A percentile compares a stretch with the other conserved stretches of the same genome.
Conservation (phyloP, 1,140 invertebrate species). For the Pseudomyrmex dendroicus region DNA sequence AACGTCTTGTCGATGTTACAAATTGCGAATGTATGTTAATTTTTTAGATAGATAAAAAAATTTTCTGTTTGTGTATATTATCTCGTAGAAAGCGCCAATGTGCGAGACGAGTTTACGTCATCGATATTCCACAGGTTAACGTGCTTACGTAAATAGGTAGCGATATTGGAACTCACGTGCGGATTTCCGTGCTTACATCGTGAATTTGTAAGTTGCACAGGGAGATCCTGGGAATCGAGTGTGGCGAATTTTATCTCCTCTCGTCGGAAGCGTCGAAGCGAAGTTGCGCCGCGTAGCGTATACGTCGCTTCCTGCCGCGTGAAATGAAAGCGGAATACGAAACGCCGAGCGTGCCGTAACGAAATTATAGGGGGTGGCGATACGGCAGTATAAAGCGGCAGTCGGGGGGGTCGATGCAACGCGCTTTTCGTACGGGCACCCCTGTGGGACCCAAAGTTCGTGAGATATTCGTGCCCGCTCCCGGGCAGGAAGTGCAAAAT, state of each 20-base stretch:
- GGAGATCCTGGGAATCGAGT: slow-evolving; percentile 41
- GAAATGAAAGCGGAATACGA: slow-evolving; percentile 65
- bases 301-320: slow-evolving; percentile 56
- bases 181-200: slow-evolving; percentile 57
- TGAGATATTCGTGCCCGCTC: slow-evolving; percentile 33
- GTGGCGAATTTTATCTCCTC: slow-evolving; percentile 49
- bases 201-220: slow-evolving; percentile 47
- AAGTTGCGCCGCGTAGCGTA: slow-evolving; percentile 27
- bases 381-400: neutral
- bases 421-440: slow-evolving; percentile 54
- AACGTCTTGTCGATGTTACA: no score
- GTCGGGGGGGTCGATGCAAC: slow-evolving; percentile 20
- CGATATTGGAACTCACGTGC: slow-evolving; percentile 56
- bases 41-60: slow-evolving; percentile 2
- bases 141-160: slow-evolving; percentile 53
- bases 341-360: slow-evolving; percentile 56
- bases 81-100: neutral
- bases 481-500: slow-evolving; percentile 59
- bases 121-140: slow-evolving; percentile 51
- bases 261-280: slow-evolving; percentile 54
- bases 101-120: slow-evolving; percentile 16
- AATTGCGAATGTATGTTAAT: neutral
- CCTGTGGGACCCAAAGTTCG: slow-evolving; percentile 57
- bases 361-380: slow-evolving; percentile 56
- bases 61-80: neutral